Evolutionary conservation across 2,888 invertebrate genomes (phyloP).

Genomic region (Lasioglossum lativentre): DNA sequence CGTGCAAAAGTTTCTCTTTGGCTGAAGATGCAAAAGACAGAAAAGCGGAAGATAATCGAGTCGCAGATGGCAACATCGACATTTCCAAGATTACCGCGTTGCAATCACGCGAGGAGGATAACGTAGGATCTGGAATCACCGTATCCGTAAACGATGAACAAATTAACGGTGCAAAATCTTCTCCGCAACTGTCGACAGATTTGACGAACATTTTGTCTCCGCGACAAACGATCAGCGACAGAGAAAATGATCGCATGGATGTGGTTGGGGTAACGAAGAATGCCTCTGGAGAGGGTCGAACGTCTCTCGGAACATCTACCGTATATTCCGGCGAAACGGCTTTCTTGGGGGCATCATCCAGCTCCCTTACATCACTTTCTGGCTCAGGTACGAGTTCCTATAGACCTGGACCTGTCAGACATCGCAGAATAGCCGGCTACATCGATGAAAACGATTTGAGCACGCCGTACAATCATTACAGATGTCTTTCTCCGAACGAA

Average conservation of each 20-base stretch:
- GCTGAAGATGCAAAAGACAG: slow-evolving; percentile 38
- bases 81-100: slow-evolving; percentile 33
- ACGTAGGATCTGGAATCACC: slow-evolving; percentile 60
- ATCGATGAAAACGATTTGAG: slow-evolving; percentile 88
- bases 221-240: slow-evolving; percentile 6
- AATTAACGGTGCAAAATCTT: slow-evolving; percentile 72
- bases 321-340: slow-evolving; percentile 85
- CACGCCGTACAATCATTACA: slow-evolving; percentile 91
- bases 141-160: slow-evolving; percentile 81
- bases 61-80: not conserved
- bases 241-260: not conserved
- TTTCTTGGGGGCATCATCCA: slow-evolving; percentile 86
- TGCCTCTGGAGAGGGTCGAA: slow-evolving; percentile 85
- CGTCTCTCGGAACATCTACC: slow-evolving; percentile 70
- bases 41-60: slow-evolving; percentile 24
- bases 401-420: slow-evolving; percentile 77
- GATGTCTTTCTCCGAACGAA: slow-evolving; percentile 89
- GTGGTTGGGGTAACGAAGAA: slow-evolving; percentile 81
- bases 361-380: slow-evolving; percentile 83
- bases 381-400: slow-evolving; percentile 72
- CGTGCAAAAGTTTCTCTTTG: slow-evolving; percentile 57
- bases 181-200: slow-evolving; percentile 62
- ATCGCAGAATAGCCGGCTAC: slow-evolving; percentile 78
- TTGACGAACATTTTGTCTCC: slow-evolving; percentile 57
- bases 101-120: slow-evolving; percentile 41